These are phyloP conservation scores for Phaenicophaeus curvirostris DNA, from an alignment of 2,797 vertebrate species.

Conservation along the genomic window DNA sequence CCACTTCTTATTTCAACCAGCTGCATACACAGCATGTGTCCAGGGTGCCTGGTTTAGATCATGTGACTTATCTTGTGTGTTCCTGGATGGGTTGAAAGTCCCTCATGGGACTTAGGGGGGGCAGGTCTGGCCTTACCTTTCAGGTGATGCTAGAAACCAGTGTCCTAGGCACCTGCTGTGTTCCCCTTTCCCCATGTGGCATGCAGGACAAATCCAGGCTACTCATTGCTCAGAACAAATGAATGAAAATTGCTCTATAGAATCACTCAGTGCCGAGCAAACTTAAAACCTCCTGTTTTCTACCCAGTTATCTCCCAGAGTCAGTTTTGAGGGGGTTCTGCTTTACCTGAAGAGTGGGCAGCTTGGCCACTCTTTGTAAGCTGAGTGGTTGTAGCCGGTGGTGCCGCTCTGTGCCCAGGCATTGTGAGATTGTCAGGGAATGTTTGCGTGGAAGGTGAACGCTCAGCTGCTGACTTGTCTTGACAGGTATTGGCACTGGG, in stretches of 20 bases:
- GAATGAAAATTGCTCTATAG: not conserved
- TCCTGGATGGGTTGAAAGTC: not conserved
- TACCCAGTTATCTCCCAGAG: not conserved
- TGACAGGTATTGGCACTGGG: not conserved
- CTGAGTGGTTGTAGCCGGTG: not conserved
- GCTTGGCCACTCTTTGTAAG: not conserved
- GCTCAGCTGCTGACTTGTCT: not conserved
- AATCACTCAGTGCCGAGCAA: not conserved
- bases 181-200: not conserved
- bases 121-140: not conserved
- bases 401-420: not conserved
- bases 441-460: not conserved
- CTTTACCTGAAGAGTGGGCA: not conserved
- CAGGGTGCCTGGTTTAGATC: not conserved
- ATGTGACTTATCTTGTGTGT: not conserved
- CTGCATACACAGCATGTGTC: not conserved
- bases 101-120: not conserved
- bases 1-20: not conserved
- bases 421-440: not conserved
- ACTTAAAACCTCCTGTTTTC: not conserved
- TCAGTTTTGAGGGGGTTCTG: not conserved
- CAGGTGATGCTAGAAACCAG: not conserved
- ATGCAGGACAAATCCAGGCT: not conserved
- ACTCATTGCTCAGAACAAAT: not conserved
- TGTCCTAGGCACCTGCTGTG: not conserved